A percentile compares a stretch with the other conserved stretches of the same genome.
phyloP scores from a whole-genome alignment of 2,888 invertebrate genomes.

The Dendrolimus houi region DNA sequence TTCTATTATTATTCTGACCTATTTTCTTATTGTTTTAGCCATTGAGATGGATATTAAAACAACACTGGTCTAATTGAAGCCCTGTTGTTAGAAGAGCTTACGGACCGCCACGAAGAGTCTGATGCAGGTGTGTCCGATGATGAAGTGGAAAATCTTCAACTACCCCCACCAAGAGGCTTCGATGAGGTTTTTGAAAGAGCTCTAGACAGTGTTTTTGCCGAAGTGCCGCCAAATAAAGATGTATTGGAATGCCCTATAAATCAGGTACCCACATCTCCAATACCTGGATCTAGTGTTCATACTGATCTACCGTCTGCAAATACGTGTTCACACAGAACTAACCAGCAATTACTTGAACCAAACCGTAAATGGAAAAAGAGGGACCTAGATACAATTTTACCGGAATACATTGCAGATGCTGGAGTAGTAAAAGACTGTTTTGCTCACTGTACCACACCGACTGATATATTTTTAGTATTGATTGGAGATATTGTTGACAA shows the following conservation, averaged over 20 bases:
- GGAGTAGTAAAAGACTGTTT: conserved; percentile 15
- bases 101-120: conserved; percentile 14
- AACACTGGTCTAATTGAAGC: conserved; percentile 16
- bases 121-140: conserved; percentile 17
- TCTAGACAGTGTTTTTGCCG: conserved; percentile 13
- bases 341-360: conserved; percentile 14
- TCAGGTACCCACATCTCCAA: conserved; percentile 17
- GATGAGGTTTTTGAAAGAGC: conserved; percentile 17
- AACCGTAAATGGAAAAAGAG: conserved; percentile 16
- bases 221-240: conserved; percentile 11
- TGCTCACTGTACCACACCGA: conserved; percentile 14
- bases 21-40: conserved; percentile 5
- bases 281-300: conserved; percentile 15
- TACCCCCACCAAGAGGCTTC: conserved; percentile 15
- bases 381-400: conserved; percentile 14
- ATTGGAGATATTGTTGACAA: conserved; percentile 15
- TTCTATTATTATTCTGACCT: conserved; percentile 6
- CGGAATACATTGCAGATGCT: conserved; percentile 14
- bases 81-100: conserved; percentile 17
- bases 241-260: conserved; percentile 13
- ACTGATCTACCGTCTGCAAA: conserved; percentile 15
- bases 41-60: conserved; percentile 7
- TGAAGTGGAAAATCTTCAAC: conserved; percentile 17
- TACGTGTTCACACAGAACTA: conserved; percentile 14
- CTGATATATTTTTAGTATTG: conserved; percentile 18